Base-by-base conservation (phyloP, 2,888 invertebrate species). In the Pardosa pseudoannulata region DNA sequence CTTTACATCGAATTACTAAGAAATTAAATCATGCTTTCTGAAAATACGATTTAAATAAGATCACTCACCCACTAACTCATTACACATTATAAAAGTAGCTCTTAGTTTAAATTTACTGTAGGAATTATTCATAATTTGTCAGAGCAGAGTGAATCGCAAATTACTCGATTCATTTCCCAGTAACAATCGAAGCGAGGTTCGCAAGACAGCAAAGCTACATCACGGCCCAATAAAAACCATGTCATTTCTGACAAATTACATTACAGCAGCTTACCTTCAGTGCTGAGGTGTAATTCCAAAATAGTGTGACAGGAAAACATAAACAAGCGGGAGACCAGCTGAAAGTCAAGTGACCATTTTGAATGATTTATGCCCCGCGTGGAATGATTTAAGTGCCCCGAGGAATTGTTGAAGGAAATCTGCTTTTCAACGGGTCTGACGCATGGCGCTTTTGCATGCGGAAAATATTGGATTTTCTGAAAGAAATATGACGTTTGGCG, bases 261-360 rank as follows among this genome's bases (percentile, higher is more conserved):
- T 56, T 56, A 23, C 23, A 56, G 3, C 23, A 6, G 23, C 23
- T 56, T 56, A 56, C 23, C 23, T 46, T 11, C n/a, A 13, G 41
- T n/a, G 16, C 9, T 16, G 56, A 3, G 56, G 56, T 56, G 56
- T 56, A 56, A 23, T 56, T 56, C 56, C 23, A 11, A 56, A 56
- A 56, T 56, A 23, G 56, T 56, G 56, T 56, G 56, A 56, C 56
- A 56, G 56, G 23, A 3, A 23, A 19, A 16, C 56, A 56, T 56
- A 56, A 56, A 56, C 56, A 23, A 23, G 56, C 56, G 56, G 23
- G 5, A 19, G 13, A 1, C 23, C 56, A n/a, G n/a, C n/a, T 56
- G 23, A 2, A 56, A 56, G 56, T 56, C 56, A 56, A 56, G 56
- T 56, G 56, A 56, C 56, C 56, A 56, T 56, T 56, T 23, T 56